These are phyloP conservation scores for Petrosia ficiformis DNA, from an alignment of 37 sponge, comb jelly and placozoan species.

Conservation along the genomic window DNA sequence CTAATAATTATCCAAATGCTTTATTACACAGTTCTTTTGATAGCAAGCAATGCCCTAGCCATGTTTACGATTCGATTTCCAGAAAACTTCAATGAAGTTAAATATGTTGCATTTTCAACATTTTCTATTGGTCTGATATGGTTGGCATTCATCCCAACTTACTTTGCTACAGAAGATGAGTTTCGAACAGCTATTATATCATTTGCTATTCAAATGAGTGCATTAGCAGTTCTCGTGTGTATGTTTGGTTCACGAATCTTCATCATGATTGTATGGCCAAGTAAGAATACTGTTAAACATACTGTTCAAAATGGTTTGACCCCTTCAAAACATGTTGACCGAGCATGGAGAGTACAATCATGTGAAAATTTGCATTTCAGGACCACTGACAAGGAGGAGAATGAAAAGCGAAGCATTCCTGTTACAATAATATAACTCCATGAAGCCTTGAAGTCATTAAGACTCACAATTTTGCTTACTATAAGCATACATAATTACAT, in stretches of 20 bases:
- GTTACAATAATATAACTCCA: too few species aligned
- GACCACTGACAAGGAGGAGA: too few species aligned
- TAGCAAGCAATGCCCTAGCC: slow-evolving; percentile 30
- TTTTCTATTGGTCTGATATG: slow-evolving; percentile 48
- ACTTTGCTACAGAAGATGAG: slow-evolving; percentile 21
- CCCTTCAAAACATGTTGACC: too few species aligned
- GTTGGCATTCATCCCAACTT: slow-evolving; percentile 39
- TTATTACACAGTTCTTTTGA: slow-evolving; percentile 32
- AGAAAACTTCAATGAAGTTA: slow-evolving; percentile 52
- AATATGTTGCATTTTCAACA: slow-evolving; percentile 39
- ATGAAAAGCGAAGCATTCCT: too few species aligned
- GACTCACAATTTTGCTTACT: too few species aligned
- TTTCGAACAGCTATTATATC: slow-evolving; percentile 19
- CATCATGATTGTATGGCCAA: slow-evolving; percentile 14
- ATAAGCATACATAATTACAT: too few species aligned
- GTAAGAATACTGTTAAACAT: background rate
- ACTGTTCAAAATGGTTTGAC: too few species aligned
- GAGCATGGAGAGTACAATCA: too few species aligned
- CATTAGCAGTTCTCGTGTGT: slow-evolving; percentile 22
- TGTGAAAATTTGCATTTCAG: too few species aligned
- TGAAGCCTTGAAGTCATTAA: too few species aligned
- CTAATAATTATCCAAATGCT: slow-evolving; percentile 12
- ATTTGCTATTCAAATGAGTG: slow-evolving; percentile 24
- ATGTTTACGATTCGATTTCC: slow-evolving; percentile 43
- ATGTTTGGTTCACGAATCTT: slow-evolving; percentile 41